phyloP scores from a whole-genome alignment of 2,797 vertebrate genomes.

The Adelosebastes latens region DNA sequence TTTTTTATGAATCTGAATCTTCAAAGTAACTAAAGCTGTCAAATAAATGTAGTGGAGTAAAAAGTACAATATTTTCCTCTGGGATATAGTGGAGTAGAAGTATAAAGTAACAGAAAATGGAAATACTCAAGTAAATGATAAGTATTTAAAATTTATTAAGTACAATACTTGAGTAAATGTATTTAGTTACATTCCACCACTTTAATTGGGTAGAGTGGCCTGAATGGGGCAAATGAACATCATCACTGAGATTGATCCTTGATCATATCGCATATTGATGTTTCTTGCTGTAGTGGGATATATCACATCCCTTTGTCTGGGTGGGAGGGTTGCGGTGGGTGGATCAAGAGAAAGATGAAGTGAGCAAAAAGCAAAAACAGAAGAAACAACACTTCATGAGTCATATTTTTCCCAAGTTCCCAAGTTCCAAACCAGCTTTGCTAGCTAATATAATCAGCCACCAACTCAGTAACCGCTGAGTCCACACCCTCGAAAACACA shows the following conservation, averaged over 20 bases:
- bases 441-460: slow-evolving; percentile 62
- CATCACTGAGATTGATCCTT: background rate
- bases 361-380: slow-evolving; percentile 36
- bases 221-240: background rate
- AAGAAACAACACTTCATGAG: slow-evolving; percentile 50
- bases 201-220: background rate
- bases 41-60: no score
- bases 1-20: no score
- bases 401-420: slow-evolving; percentile 52
- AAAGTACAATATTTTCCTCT: no score
- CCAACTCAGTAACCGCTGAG: slow-evolving; percentile 50
- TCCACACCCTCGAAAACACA: slow-evolving; percentile 63
- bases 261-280: slow-evolving; percentile 18
- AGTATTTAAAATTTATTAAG: no score
- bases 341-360: slow-evolving; percentile 54
- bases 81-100: no score
- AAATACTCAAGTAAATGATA: no score
- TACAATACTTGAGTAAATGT: no score
- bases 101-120: no score
- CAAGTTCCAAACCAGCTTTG: slow-evolving; percentile 56
- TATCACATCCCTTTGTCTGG: slow-evolving; percentile 33
- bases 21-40: no score
- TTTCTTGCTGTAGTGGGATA: background rate
- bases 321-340: slow-evolving; percentile 37
- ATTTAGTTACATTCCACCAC: no score